A percentile compares a stretch with the other conserved stretches of the same genome.
Conservation (phyloP, 1,140 invertebrate genomes). For the Cyrtorhinus lividipennis region DNA sequence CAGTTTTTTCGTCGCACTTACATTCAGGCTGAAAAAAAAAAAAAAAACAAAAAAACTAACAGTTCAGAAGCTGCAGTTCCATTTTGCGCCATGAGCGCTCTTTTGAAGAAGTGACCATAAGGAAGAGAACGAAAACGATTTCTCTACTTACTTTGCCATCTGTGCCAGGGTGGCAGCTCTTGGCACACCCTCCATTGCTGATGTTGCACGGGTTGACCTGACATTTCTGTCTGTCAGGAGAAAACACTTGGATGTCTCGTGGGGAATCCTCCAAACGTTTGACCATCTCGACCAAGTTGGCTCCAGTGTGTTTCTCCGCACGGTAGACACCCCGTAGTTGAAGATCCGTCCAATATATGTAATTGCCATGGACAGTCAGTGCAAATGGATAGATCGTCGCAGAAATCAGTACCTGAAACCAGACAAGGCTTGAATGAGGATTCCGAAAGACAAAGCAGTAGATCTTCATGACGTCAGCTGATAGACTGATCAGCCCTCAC, state of each 20-base stretch:
- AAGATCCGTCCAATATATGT: slow-evolving; percentile 97
- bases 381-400: slow-evolving; percentile 94
- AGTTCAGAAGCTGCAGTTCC: neutral
- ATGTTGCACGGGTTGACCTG: slow-evolving; percentile 71
- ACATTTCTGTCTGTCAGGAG: slow-evolving; percentile 63
- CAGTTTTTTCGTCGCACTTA: slow-evolving; percentile 68
- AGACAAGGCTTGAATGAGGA: neutral
- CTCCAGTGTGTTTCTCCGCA: slow-evolving; percentile 93
- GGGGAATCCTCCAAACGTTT: slow-evolving; percentile 80
- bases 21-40: slow-evolving; percentile 48
- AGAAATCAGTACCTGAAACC: slow-evolving; percentile 52
- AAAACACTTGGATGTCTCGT: slow-evolving; percentile 81
- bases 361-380: slow-evolving; percentile 77
- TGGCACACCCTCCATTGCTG: slow-evolving; percentile 90
- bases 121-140: too few relatives aligned
- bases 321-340: slow-evolving; percentile 86
- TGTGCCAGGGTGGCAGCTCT: slow-evolving; percentile 79
- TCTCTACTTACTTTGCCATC: slow-evolving; percentile 49
- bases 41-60: neutral
- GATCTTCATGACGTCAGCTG: too few relatives aligned
- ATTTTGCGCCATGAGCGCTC: too few relatives aligned
- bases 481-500: too few relatives aligned
- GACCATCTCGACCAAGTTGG: slow-evolving; percentile 85
- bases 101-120: too few relatives aligned
- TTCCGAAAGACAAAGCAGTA: neutral